Evolutionary conservation across 2,113 vertebrate genomes (phyloP), one percentile per base, ranked within the genome.

Genomic region (Melanerpes aurifrons): DNA sequence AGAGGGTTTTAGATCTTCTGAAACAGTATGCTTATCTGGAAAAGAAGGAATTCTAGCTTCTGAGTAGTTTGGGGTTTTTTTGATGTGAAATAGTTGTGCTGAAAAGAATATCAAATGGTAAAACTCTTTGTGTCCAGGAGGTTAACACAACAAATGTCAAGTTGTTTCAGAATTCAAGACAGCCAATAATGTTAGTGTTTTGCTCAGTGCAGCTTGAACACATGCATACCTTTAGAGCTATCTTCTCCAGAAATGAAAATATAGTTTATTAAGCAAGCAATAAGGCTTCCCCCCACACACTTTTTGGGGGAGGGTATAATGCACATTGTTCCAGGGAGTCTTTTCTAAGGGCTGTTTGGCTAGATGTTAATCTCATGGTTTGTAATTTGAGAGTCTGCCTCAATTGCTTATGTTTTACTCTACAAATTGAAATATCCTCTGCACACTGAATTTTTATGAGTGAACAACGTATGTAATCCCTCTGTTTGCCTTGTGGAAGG

Each of bases 211-310:
- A 56, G 28, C 7, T 66, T 58, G 53, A 57, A 43, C 2, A 3
- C 24, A 12, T 0, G 0, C 21, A 10, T 76, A 76, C 37, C 32
- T 58, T 32, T 58, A 29, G 9, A 54, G 6, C 25, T 8, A 4
- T 29, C 35, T 71, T 66, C 37, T 80, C 22, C 67, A 3, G 59
- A 58, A 50, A 20, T 29, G 13, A 56, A 19, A 82, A 77, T 43
- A 19, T 32, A 21, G 32, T 57, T 53, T 72, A 53, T 80, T 80
- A 83, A 70, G 14, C 56, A 43, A 43, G 29, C 56, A 72, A 50
- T 67, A 43, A 54, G 15, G 7, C 18, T 16, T 20, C 24, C 22
- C 12, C 7, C 10, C 40, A 10, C 11, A 10, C 40, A 10, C 11
- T 40, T 40, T 40, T 40, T 40, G 40, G 40, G 40, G 10, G 40